Conservation (phyloP, 2,888 invertebrate genomes). For the Aleiodes testaceus region DNA sequence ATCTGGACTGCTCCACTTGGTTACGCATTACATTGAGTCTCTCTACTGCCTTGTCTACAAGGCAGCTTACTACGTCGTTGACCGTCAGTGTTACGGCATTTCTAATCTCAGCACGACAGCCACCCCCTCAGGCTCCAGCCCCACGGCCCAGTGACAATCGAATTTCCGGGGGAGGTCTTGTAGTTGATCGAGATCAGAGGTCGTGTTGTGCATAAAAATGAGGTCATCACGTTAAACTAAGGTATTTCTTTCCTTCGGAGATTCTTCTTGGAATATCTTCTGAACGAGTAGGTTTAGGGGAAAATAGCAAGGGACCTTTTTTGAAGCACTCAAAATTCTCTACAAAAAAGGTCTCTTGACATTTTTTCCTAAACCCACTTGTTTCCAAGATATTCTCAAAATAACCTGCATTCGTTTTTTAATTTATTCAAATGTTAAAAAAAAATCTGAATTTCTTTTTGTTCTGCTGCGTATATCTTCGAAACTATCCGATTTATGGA, state of each 20-base stretch:
- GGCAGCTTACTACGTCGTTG: conserved; percentile 12
- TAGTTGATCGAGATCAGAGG: conserved; percentile 23
- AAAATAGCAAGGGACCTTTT: too few relatives aligned
- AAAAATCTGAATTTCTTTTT: too few relatives aligned
- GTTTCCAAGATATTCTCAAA: too few relatives aligned
- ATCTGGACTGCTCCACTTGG: conserved; percentile 8
- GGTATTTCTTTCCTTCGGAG: not conserved
- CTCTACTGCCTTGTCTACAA: not conserved
- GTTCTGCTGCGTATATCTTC: too few relatives aligned
- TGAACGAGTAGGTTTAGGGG: too few relatives aligned
- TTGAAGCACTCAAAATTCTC: too few relatives aligned
- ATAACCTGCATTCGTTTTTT: too few relatives aligned
- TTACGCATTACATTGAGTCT: conserved; percentile 29
- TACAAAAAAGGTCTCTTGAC: too few relatives aligned
- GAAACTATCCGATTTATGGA: too few relatives aligned
- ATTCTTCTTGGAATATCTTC: too few relatives aligned
- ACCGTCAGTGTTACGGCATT: conserved; percentile 30
- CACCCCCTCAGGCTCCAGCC: conserved; percentile 29
- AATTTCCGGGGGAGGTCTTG: conserved; percentile 37
- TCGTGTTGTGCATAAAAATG: conserved; percentile 43
- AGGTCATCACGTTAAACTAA: conserved; percentile 29
- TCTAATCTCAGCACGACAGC: conserved; percentile 8
- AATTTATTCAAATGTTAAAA: too few relatives aligned
- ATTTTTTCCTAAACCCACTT: too few relatives aligned
- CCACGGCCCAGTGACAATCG: conserved; percentile 38